Evolutionary conservation across 2,797 vertebrate genomes (phyloP).

Genomic region (Enteromius treurensis): DNA sequence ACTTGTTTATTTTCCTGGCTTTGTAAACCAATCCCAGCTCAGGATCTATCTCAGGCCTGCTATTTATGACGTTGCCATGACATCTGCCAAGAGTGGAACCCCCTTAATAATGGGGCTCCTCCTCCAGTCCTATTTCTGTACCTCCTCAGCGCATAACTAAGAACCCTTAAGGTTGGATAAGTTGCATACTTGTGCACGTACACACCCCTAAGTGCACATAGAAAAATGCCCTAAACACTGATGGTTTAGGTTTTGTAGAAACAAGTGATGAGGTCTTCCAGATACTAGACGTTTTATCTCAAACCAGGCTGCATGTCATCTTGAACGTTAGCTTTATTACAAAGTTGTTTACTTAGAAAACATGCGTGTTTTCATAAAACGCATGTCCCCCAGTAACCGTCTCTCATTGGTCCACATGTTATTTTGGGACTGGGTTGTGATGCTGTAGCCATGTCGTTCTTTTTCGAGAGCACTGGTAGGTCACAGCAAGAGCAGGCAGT

Average conservation of each 20-base stretch:
- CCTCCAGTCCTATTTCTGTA: constrained; percentile 57
- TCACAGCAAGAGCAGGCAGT: constrained; percentile 55
- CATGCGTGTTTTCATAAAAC: constrained; percentile 22
- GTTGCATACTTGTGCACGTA: constrained; percentile 29
- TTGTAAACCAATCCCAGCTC: constrained; percentile 74
- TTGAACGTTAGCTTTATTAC: not conserved
- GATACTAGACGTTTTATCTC: not conserved
- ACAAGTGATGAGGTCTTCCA: not conserved
- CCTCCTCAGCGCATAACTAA: constrained; percentile 37
- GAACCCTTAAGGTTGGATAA: constrained; percentile 48
- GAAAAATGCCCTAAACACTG: constrained; percentile 25
- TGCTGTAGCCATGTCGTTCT: constrained; percentile 73
- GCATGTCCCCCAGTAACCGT: constrained; percentile 8
- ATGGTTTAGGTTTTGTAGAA: constrained; percentile 43
- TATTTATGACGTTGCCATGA: constrained; percentile 82
- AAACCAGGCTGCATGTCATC: not conserved
- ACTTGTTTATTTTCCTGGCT: constrained; percentile 73
- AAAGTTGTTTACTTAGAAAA: constrained; percentile 13
- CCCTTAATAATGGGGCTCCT: constrained; percentile 65
- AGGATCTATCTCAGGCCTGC: constrained; percentile 73
- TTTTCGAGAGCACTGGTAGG: constrained; percentile 66
- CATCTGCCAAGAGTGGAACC: constrained; percentile 71
- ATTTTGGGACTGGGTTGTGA: constrained; percentile 76
- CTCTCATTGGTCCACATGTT: constrained; percentile 71
- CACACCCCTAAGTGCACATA: not conserved